Base-by-base conservation (phyloP, 2,888 invertebrate species). In the Philereme transversata region DNA sequence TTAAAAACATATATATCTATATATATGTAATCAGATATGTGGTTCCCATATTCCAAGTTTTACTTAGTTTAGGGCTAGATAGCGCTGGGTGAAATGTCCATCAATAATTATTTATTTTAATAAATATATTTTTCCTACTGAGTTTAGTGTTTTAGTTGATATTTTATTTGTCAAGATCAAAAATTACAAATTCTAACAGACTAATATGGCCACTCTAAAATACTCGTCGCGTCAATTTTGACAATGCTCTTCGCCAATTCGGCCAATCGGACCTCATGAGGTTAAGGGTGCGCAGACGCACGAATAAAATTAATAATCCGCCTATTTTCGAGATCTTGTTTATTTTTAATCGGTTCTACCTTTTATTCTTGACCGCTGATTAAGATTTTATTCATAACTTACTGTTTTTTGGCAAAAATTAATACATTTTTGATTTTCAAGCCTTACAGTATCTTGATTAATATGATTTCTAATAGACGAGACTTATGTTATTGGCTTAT, bases 321-420 rank as follows among this genome's bases (percentile, higher is more conserved):
- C 90, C 90, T 81, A 80, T 86, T 88, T 88, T 88, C 88, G 77
- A 73, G 81, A 83, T 87, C 87, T 74, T 86, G 84, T 90, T 88
- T 84, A 86, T 84, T 88, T 85, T 85, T 85, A 86, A 88, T 86
- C 82, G 79, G 82, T 78, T 74, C 73, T 72, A 66, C 69, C 73
- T 71, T 84, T 87, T 80, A 74, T 77, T 67, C 67, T 71, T 75
- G 68, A 70, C 87, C 87, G 88, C 86, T 92, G 79, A 92, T 90
- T 91, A 87, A 92, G 91, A 88, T 91, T 90, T 91, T 92, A 92
- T 92, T 90, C 90, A 91, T 91, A 84, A 79, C 72, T 73, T 68
- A 60, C 59, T 41, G 67, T 75, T 78, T 83, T 81, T 83, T 78
- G 77, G 73, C 71, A 52, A 70, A 73, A 68, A 47, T 47, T 11